A percentile compares a stretch with the other conserved stretches of the same genome.
These are phyloP conservation scores for Parotia lawesii DNA, from an alignment of 2,113 vertebrate genomes.

Conservation along the genomic window DNA sequence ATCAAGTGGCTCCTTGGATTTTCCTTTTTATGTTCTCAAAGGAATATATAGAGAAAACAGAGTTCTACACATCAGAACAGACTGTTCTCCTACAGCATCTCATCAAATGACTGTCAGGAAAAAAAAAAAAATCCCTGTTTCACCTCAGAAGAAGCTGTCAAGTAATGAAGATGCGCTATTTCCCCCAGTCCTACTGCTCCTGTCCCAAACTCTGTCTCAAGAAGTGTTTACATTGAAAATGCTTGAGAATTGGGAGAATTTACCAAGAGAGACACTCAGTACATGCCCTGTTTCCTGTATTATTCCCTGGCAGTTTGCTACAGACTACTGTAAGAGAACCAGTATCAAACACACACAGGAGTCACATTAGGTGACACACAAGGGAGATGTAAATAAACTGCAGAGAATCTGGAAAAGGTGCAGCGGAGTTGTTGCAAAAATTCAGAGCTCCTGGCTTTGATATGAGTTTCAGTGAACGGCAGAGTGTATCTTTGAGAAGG, in stretches of 20 bases:
- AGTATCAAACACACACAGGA: background rate
- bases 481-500: constrained; percentile 23
- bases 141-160: background rate
- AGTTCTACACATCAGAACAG: background rate
- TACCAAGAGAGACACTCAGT: background rate
- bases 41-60: background rate
- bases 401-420: background rate
- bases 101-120: background rate
- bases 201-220: background rate
- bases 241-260: background rate
- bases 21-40: background rate
- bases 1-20: background rate
- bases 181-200: background rate
- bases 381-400: constrained; percentile 5
- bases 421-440: background rate
- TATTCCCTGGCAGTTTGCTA: background rate
- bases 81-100: background rate
- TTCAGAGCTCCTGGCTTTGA: background rate
- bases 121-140: background rate
- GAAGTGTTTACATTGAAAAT: background rate
- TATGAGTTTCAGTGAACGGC: background rate
- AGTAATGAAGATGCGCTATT: background rate
- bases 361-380: background rate
- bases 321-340: background rate
- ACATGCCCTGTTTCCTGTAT: background rate